Evolutionary conservation across 2,797 vertebrate genomes (phyloP).

Genomic region (Eurystomus glaucurus): DNA sequence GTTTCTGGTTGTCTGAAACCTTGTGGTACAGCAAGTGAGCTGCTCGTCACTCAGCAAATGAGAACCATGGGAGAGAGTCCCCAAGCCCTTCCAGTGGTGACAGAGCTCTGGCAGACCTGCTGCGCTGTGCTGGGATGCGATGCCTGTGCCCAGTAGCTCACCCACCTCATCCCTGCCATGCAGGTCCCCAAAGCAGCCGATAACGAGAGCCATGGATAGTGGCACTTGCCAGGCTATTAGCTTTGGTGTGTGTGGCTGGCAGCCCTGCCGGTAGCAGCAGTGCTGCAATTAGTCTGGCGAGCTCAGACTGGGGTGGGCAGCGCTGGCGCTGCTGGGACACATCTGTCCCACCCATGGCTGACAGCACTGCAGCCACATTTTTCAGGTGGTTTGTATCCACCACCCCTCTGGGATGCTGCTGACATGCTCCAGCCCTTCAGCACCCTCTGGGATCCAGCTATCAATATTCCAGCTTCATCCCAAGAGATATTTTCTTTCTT

Average conservation of each 20-base stretch:
- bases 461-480: background rate
- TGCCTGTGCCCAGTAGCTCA: background rate
- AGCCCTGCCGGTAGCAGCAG: background rate
- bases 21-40: background rate
- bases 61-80: background rate
- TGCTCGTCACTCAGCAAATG: background rate
- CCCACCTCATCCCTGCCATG: background rate
- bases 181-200: background rate
- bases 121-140: fast-evolving
- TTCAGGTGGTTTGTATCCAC: background rate
- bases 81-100: background rate
- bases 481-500: background rate
- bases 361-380: background rate
- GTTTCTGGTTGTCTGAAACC: background rate
- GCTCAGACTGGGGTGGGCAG: background rate
- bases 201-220: background rate
- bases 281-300: background rate
- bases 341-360: background rate
- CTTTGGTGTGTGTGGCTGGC: background rate
- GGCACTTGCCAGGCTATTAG: background rate
- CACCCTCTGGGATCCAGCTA: background rate
- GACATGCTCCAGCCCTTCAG: background rate
- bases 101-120: fast-evolving
- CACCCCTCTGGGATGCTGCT: background rate
- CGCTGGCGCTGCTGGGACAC: background rate